A percentile compares a stretch with the other conserved stretches of the same genome.
phyloP scores from a whole-genome alignment of 2,113 vertebrate species.

The Silurus glanis region DNA sequence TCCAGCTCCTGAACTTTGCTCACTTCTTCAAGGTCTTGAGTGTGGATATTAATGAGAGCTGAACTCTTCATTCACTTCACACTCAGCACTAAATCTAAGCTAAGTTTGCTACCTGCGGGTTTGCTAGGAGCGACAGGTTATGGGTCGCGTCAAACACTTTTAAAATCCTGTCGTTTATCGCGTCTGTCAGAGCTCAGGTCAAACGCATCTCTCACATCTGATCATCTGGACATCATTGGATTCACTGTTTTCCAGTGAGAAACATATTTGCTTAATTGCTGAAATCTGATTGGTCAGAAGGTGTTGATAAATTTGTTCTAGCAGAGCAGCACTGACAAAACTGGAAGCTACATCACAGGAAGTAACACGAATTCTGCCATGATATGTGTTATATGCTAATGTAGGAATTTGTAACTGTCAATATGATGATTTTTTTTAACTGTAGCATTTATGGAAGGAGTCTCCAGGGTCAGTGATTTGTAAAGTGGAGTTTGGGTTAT shows the following conservation, averaged over 20 bases:
- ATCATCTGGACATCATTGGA: not conserved
- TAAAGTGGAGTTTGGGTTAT: not conserved
- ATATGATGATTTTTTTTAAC: not conserved
- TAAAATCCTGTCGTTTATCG: not conserved
- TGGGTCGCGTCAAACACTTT: not conserved
- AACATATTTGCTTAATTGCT: not conserved
- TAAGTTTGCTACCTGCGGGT: not conserved
- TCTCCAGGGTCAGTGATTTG: not conserved
- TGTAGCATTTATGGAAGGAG: not conserved
- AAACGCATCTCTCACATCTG: not conserved
- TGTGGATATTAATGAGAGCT: not conserved
- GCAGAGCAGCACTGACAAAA: not conserved
- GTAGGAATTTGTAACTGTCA: not conserved
- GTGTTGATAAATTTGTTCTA: not conserved
- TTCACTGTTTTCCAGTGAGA: not conserved
- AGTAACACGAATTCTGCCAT: too few species aligned
- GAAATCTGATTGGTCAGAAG: not conserved
- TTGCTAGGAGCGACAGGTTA: not conserved
- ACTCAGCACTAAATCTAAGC: not conserved
- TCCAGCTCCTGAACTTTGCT: slow-evolving; percentile 8
- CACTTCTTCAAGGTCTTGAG: not conserved
- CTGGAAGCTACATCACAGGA: too few species aligned
- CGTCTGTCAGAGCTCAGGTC: not conserved
- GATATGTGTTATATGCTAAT: not conserved
- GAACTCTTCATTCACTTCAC: not conserved